A percentile compares a stretch with the other conserved stretches of the same genome.
Evolutionary conservation across 2,797 vertebrate species (phyloP).

Genomic region (Mastacembelus armatus): DNA sequence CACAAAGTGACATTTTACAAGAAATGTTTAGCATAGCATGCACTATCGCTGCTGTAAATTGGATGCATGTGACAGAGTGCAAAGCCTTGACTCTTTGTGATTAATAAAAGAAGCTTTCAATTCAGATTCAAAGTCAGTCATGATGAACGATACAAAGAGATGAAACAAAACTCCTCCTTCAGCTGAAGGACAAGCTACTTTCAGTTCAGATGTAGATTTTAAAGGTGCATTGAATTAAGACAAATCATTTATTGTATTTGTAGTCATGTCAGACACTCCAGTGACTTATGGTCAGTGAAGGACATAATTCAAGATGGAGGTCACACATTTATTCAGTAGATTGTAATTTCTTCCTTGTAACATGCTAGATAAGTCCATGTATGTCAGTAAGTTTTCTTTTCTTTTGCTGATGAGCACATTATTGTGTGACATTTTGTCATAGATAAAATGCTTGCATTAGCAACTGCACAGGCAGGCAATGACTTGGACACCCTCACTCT

Average conservation of each 20-base stretch:
- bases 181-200: slow-evolving; percentile 77
- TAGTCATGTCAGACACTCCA: slow-evolving; percentile 70
- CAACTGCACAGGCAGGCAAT: slow-evolving; percentile 76
- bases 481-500: slow-evolving; percentile 82
- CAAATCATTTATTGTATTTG: slow-evolving; percentile 73
- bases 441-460: slow-evolving; percentile 78
- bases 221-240: slow-evolving; percentile 68
- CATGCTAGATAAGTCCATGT: slow-evolving; percentile 60
- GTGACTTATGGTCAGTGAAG: slow-evolving; percentile 68
- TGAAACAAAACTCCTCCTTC: slow-evolving; percentile 73
- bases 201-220: slow-evolving; percentile 63
- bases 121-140: slow-evolving; percentile 79
- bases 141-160: slow-evolving; percentile 75
- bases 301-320: slow-evolving; percentile 65
- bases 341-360: slow-evolving; percentile 67
- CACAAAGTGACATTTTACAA: slow-evolving; percentile 92
- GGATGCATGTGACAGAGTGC: slow-evolving; percentile 81
- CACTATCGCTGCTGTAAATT: slow-evolving; percentile 86
- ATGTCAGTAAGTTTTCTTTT: slow-evolving; percentile 75
- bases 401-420: slow-evolving; percentile 77
- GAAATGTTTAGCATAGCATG: slow-evolving; percentile 90
- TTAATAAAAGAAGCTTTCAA: slow-evolving; percentile 82
- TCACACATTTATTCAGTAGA: slow-evolving; percentile 58
- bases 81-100: slow-evolving; percentile 81
- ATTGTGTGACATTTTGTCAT: slow-evolving; percentile 72